Percentiles rank a stretch among this genome's conserved stretches.
Evolutionary conservation across 2,797 vertebrate genomes (phyloP).

Genomic region (Siniperca undulata): DNA sequence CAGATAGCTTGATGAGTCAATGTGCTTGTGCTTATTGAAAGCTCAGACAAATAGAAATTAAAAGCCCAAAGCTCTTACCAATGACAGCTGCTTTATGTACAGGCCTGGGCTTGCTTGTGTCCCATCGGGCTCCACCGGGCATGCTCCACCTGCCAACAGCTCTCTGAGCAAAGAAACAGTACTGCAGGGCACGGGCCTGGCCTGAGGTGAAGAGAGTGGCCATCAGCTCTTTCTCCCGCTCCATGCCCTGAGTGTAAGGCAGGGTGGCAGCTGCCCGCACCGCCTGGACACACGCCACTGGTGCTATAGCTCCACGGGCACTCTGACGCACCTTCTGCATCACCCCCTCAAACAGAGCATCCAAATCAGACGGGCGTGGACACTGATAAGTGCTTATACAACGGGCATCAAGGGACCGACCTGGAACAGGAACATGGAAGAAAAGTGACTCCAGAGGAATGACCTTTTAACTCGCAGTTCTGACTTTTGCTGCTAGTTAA

Average conservation of each 20-base stretch:
- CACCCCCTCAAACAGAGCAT: constrained; percentile 81
- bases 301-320: constrained; percentile 87
- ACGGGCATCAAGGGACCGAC: constrained; percentile 78
- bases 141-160: constrained; percentile 85
- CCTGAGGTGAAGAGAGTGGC: constrained; percentile 83
- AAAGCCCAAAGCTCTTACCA: constrained; percentile 83
- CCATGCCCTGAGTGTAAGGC: constrained; percentile 86
- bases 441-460: constrained; percentile 30
- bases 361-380: constrained; percentile 76
- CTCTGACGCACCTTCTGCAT: constrained; percentile 78
- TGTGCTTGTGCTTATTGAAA: constrained; percentile 36
- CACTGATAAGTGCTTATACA: constrained; percentile 83
- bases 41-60: constrained; percentile 34
- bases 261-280: constrained; percentile 84
- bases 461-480: background rate
- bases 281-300: constrained; percentile 88
- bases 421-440: constrained; percentile 73
- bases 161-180: constrained; percentile 92
- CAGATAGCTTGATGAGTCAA: constrained; percentile 38
- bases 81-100: constrained; percentile 90
- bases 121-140: constrained; percentile 88
- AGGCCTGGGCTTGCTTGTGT: constrained; percentile 80
- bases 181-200: constrained; percentile 91
- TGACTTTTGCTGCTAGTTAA: constrained; percentile 8
- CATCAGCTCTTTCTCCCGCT: constrained; percentile 87